Conservation (phyloP, 2,888 invertebrate genomes). For the Byasa hedistus region DNA sequence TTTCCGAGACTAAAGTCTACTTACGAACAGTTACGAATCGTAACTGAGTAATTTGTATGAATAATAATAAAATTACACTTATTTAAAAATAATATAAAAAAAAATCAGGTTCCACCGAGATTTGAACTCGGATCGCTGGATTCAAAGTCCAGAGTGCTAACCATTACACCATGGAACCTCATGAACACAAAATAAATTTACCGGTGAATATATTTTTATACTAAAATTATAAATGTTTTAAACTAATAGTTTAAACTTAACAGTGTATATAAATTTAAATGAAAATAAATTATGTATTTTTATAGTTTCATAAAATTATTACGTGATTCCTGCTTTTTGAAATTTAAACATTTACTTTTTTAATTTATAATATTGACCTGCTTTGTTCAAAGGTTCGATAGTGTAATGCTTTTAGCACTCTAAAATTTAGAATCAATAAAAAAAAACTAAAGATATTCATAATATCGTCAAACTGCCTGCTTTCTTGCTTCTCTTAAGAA, state of each 20-base stretch:
- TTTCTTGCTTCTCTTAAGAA: background rate
- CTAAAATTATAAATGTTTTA: too few species aligned
- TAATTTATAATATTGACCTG: too few species aligned
- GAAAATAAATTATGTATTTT: background rate
- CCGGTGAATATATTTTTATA: background rate
- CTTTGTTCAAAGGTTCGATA: background rate
- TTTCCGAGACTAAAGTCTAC: background rate
- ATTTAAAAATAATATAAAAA: conserved; percentile 1
- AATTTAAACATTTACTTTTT: background rate
- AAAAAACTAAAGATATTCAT: background rate
- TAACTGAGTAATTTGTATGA: background rate
- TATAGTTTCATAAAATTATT: background rate
- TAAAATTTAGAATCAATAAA: background rate
- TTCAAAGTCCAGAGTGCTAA: conserved; percentile 91
- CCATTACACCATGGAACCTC: conserved; percentile 89
- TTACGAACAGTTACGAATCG: background rate
- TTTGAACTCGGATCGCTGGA: conserved; percentile 92
- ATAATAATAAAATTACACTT: background rate
- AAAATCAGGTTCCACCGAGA: conserved; percentile 85
- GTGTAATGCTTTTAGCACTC: background rate
- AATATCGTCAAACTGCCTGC: background rate
- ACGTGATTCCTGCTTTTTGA: background rate
- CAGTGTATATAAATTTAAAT: too few species aligned
- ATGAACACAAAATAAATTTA: background rate
- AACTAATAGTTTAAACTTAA: too few species aligned